Evolutionary conservation across 2,797 vertebrate species (phyloP).

Genomic region (Typhlichthys eigenmanni): DNA sequence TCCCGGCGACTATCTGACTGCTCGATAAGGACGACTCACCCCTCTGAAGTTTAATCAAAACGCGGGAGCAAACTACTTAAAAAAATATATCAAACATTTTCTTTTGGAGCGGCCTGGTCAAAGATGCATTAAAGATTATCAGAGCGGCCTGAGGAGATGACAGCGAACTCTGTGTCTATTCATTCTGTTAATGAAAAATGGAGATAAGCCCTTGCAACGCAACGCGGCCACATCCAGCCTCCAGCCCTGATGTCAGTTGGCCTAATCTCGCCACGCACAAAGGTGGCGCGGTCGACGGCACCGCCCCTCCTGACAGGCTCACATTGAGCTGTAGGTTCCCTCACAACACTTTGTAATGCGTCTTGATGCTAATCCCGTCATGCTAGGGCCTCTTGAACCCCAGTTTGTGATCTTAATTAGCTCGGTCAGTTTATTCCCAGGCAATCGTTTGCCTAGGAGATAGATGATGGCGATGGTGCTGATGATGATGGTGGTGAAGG

Average conservation of each 20-base stretch:
- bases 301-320: conserved; percentile 17
- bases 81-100: conserved; percentile 35
- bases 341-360: conserved; percentile 20
- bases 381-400: conserved; percentile 11
- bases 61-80: conserved; percentile 34
- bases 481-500: conserved; percentile 12
- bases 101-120: conserved; percentile 36
- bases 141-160: conserved; percentile 21
- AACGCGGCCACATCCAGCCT: conserved; percentile 34
- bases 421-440: conserved; percentile 19
- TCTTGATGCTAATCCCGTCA: conserved; percentile 38
- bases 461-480: conserved; percentile 15
- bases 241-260: conserved; percentile 30
- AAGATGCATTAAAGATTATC: conserved; percentile 67
- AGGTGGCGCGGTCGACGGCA: conserved; percentile 24
- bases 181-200: conserved; percentile 53
- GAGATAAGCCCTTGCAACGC: conserved; percentile 53
- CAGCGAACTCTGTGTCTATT: conserved; percentile 47
- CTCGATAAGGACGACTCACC: conserved; percentile 25
- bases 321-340: conserved; percentile 32
- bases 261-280: conserved; percentile 40
- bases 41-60: conserved; percentile 43
- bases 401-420: conserved; percentile 33
- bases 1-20: conserved; percentile 23
- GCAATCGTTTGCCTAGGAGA: conserved; percentile 27